These are phyloP conservation scores for Clarias pachynema DNA, from an alignment of 2,797 vertebrate genomes.

Conservation along the genomic window DNA sequence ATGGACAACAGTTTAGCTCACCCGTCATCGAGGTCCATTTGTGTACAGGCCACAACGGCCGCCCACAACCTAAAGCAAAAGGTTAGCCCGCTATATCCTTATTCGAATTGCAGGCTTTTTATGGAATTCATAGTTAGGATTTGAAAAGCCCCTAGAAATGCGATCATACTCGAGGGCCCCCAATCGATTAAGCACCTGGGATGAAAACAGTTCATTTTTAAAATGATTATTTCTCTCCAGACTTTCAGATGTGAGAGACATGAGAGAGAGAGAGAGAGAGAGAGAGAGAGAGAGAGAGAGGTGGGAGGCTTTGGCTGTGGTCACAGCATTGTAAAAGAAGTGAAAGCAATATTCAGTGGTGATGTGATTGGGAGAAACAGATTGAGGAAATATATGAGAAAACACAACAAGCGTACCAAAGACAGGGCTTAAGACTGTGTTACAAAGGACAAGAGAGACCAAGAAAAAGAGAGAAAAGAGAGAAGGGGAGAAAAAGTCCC, in stretches of 20 bases:
- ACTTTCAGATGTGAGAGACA: constrained; percentile 60
- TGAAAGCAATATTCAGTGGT: constrained; percentile 15
- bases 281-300: constrained; percentile 39
- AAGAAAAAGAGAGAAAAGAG: constrained; percentile 19
- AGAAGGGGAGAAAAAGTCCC: constrained; percentile 63
- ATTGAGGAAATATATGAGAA: constrained; percentile 41
- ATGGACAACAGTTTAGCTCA: constrained; percentile 42
- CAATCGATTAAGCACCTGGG: constrained; percentile 60
- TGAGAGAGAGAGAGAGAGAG: constrained; percentile 21
- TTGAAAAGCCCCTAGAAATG: constrained; percentile 41
- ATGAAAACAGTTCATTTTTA: constrained; percentile 67
- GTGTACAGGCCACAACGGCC: constrained; percentile 16
- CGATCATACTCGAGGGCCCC: constrained; percentile 37
- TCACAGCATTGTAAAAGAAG: constrained; percentile 37
- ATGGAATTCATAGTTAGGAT: constrained; percentile 25
- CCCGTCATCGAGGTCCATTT: constrained; percentile 22
- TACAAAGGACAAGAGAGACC: not conserved
- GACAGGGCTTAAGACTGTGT: not conserved
- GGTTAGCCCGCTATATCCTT: constrained; percentile 29
- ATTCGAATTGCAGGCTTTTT: constrained; percentile 28
- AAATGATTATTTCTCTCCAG: constrained; percentile 64
- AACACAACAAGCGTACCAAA: constrained; percentile 19
- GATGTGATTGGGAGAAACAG: not conserved
- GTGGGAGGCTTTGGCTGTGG: constrained; percentile 20
- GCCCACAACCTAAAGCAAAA: constrained; percentile 41